Percentiles rank a stretch among this genome's conserved stretches.
phyloP scores from a whole-genome alignment of 2,113 vertebrate species.

The Lota lota region DNA sequence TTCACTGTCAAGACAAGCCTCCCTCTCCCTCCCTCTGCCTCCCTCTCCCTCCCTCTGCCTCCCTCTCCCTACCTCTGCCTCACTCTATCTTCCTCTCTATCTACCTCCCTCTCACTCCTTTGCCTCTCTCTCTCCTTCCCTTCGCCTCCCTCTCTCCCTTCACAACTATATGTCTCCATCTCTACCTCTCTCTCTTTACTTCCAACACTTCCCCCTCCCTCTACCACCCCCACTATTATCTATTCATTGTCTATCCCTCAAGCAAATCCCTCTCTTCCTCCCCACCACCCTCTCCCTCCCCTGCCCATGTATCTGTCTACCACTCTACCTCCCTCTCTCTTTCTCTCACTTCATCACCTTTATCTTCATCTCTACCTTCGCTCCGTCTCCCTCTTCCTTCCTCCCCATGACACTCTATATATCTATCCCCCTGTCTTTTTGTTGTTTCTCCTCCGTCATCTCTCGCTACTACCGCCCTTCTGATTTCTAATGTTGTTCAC shows the following conservation, averaged over 20 bases:
- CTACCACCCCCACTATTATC: background rate
- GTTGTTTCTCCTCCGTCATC: no score
- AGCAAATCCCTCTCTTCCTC: background rate
- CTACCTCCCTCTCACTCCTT: constrained; percentile 9
- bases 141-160: constrained; percentile 50
- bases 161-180: constrained; percentile 20
- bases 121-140: background rate
- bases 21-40: constrained; percentile 3
- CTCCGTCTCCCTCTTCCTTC: no score
- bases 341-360: background rate
- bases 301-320: background rate
- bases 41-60: constrained; percentile 9
- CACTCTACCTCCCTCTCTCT: background rate
- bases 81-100: background rate
- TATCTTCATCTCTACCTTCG: no score
- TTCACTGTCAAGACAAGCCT: constrained; percentile 29
- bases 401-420: no score
- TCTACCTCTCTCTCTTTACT: background rate
- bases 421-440: no score
- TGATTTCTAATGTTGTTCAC: no score
- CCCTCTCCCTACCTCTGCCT: background rate
- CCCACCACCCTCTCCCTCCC: background rate
- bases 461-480: no score
- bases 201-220: background rate
- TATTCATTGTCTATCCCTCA: no score